These are phyloP conservation scores for Cyprinodon diabolis DNA, from an alignment of 2,797 vertebrate genomes.

Conservation along the genomic window DNA sequence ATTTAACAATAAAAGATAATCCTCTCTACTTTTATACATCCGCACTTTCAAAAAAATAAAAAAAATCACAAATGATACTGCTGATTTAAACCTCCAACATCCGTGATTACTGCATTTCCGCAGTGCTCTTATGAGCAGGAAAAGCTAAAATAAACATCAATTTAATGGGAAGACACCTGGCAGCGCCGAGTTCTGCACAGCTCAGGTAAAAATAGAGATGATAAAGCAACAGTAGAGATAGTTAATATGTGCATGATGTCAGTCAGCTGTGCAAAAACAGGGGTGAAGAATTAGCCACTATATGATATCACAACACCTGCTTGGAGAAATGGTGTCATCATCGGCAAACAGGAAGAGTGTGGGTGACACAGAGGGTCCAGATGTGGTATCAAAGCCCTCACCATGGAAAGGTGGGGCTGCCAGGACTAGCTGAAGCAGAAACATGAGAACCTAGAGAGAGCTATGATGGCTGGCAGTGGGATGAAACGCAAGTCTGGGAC, in stretches of 20 bases:
- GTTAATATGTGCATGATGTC: slow-evolving; percentile 45
- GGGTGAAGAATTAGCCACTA: slow-evolving; percentile 45
- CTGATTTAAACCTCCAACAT: neutral
- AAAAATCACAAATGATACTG: neutral
- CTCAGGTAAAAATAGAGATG: slow-evolving; percentile 64
- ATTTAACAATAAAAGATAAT: neutral
- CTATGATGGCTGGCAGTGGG: slow-evolving; percentile 55
- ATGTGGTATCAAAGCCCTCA: slow-evolving; percentile 64
- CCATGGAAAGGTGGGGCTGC: slow-evolving; percentile 46
- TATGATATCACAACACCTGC: slow-evolving; percentile 72
- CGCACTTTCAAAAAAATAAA: slow-evolving; percentile 5
- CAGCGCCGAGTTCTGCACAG: slow-evolving; percentile 36
- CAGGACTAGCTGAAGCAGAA: slow-evolving; percentile 73
- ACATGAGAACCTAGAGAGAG: slow-evolving; percentile 56
- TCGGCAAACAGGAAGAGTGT: slow-evolving; percentile 48
- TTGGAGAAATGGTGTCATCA: slow-evolving; percentile 52
- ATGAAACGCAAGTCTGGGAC: slow-evolving; percentile 52
- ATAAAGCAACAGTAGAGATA: slow-evolving; percentile 35
- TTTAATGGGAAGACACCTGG: slow-evolving; percentile 51
- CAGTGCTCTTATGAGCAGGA: slow-evolving; percentile 21
- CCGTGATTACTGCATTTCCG: neutral
- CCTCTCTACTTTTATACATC: slow-evolving; percentile 15
- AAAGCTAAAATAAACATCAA: slow-evolving; percentile 40
- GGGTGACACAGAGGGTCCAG: slow-evolving; percentile 46
- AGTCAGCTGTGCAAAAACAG: slow-evolving; percentile 39